A percentile compares a stretch with the other conserved stretches of the same genome.
These are phyloP conservation scores for Arion vulgaris DNA, from an alignment of 1,140 invertebrate species.

Conservation along the genomic window DNA sequence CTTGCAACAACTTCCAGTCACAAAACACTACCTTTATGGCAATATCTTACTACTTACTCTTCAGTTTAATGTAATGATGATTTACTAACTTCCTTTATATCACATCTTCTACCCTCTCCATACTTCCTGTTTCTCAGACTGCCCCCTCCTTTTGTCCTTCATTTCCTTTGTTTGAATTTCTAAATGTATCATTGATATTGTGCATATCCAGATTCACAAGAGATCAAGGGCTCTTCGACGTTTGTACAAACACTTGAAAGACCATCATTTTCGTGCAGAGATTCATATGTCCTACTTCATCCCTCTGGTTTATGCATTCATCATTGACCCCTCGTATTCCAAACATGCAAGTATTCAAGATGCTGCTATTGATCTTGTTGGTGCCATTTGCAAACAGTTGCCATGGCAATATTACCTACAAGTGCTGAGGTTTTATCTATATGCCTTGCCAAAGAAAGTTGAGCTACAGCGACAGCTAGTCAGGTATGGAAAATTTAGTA, in stretches of 20 bases:
- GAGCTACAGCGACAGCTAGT: conserved; percentile 83
- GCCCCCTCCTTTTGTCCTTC: too few relatives aligned
- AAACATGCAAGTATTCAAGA: conserved; percentile 86
- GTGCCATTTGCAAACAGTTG: conserved; percentile 82
- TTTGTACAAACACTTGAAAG: conserved; percentile 69
- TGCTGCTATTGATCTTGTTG: conserved; percentile 80
- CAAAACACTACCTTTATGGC: too few relatives aligned
- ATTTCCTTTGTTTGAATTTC: too few relatives aligned
- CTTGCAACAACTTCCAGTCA: too few relatives aligned
- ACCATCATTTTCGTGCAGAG: conserved; percentile 77
- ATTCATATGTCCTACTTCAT: conserved; percentile 88
- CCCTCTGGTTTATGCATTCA: conserved; percentile 85
- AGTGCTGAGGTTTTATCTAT: conserved; percentile 85
- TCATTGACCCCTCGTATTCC: conserved; percentile 83
- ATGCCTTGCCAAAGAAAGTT: conserved; percentile 79
- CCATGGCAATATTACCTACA: conserved; percentile 91
- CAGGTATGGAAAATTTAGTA: conserved; percentile 53
- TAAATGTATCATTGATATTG: too few relatives aligned
- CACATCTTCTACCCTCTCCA: too few relatives aligned
- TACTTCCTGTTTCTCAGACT: too few relatives aligned
- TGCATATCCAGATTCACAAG: conserved; percentile 85
- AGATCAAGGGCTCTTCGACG: conserved; percentile 84
- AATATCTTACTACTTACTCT: too few relatives aligned
- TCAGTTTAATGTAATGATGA: too few relatives aligned
- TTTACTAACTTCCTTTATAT: too few relatives aligned